Evolutionary conservation across 2,113 vertebrate species (phyloP).

Genomic region (Gymnocephalus cernua): DNA sequence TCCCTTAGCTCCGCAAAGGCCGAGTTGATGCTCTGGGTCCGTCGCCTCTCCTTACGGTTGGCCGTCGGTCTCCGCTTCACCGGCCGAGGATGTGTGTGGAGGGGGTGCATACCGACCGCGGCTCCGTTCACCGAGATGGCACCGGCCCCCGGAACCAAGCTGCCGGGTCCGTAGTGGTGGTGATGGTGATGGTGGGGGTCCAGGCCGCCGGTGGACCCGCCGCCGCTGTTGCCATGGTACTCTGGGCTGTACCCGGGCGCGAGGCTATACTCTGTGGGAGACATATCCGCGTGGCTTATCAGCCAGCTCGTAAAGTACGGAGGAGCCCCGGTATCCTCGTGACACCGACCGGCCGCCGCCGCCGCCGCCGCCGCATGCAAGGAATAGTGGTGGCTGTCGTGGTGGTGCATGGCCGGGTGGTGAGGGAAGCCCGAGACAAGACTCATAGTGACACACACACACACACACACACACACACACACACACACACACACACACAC

Average conservation of each 20-base stretch:
- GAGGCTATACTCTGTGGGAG: constrained; percentile 95
- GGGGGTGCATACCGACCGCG: constrained; percentile 74
- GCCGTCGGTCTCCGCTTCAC: constrained; percentile 96
- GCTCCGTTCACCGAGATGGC: constrained; percentile 86
- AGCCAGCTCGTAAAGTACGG: constrained; percentile 98
- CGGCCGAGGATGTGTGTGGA: constrained; percentile 77
- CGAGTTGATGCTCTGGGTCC: constrained; percentile 99
- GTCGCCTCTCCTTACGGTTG: constrained; percentile 97
- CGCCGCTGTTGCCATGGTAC: constrained; percentile 83
- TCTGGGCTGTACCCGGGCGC: constrained; percentile 95
- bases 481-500: constrained; percentile 11
- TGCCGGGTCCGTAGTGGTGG: constrained; percentile 90
- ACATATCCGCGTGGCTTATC: constrained; percentile 96
- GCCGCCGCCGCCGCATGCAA: constrained; percentile 92
- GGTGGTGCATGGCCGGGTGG: constrained; percentile 97
- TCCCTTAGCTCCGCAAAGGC: constrained; percentile 97
- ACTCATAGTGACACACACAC: constrained; percentile 87
- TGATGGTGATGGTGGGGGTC: constrained; percentile 81
- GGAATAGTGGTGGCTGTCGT: constrained; percentile 89
- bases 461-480: not conserved
- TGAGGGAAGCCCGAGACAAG: constrained; percentile 96
- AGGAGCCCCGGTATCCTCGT: constrained; percentile 95
- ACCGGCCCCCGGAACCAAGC: constrained; percentile 82
- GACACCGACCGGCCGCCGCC: constrained; percentile 89
- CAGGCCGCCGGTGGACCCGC: constrained; percentile 58